Conservation (phyloP, 1,140 invertebrate species). For the Coptotermes formosanus region DNA sequence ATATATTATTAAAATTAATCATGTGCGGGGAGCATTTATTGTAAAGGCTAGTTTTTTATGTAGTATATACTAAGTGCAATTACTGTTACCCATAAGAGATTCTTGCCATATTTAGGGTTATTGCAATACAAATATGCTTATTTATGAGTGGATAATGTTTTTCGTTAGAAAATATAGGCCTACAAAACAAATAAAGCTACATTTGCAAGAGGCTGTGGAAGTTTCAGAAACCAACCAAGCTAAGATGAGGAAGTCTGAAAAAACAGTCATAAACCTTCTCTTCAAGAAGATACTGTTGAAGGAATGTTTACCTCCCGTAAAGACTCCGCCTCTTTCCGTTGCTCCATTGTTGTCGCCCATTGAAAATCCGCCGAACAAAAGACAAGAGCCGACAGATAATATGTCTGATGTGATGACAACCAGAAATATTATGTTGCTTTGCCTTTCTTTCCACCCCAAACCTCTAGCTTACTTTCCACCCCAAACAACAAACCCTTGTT, state of each 20-base stretch:
- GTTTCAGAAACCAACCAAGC: neutral
- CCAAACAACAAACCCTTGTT: too few species aligned
- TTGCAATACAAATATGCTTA: too few species aligned
- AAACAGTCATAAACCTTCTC: neutral
- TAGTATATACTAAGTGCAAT: too few species aligned
- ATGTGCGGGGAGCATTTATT: too few species aligned
- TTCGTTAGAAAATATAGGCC: neutral
- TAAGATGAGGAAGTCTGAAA: neutral
- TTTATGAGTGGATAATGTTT: too few species aligned
- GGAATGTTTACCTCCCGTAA: neutral
- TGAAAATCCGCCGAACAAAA: constrained; percentile 7
- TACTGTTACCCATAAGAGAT: too few species aligned
- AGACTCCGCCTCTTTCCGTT: neutral
- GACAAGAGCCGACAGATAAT: neutral
- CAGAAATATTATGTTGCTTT: neutral
- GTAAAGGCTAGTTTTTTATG: too few species aligned
- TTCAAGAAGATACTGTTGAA: neutral
- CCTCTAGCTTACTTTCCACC: too few species aligned
- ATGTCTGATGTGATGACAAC: constrained; percentile 7
- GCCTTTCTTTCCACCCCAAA: neutral
- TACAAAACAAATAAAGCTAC: neutral
- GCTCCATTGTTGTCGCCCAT: neutral
- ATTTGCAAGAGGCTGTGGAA: neutral
- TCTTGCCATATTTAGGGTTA: too few species aligned
- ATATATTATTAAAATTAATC: too few species aligned